Evolutionary conservation across 2,888 invertebrate species (phyloP), one percentile per base, ranked within the genome.

Genomic region (Synanthedon tipuliformis): DNA sequence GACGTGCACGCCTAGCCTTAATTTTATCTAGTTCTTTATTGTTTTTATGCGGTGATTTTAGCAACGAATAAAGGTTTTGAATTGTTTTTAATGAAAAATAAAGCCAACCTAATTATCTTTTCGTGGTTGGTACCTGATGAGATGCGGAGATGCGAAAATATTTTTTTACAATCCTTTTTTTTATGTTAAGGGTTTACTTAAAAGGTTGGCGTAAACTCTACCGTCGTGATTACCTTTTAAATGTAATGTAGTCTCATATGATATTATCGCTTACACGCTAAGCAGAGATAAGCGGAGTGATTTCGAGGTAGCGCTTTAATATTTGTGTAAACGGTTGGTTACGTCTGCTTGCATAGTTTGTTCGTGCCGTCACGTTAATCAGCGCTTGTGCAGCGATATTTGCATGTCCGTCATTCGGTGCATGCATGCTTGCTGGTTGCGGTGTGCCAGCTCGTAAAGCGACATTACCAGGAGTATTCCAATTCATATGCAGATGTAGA

Each of bases 401-500:
- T 65, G 62, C 67, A 63, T 64, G 68, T 65, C 61, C 61, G 64
- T 64, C 65, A 69, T 58, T 57, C 59, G 55, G 59, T 61, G 60
- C 60, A 59, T 61, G 59, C 61, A 61, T 59, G 62, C 60, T 62
- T 63, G 62, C 34, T 34, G 34, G 34, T 34, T 2, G 10, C 7
- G 10, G 67, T 66, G 56, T 60, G 54, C 56, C 59, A 54, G 61
- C 62, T 67, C 69, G 62, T 75, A 71, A 73, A 68, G 57, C 62
- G 65, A 61, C 57, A 63, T 61, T 59, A 59, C 55, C 57, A 58
- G 60, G 62, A 57, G 57, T 59, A n/a, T 55, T 56, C 61, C 71
- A 66, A 75, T 80, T 78, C 68, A 45, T 77, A 80, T 81, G 80
- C 76, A 75, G 75, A 80, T 78, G 67, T 66, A 64, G 59, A 63